These are phyloP conservation scores for Doris montereyensis DNA, from an alignment of 2,888 invertebrate genomes.

Conservation along the genomic window DNA sequence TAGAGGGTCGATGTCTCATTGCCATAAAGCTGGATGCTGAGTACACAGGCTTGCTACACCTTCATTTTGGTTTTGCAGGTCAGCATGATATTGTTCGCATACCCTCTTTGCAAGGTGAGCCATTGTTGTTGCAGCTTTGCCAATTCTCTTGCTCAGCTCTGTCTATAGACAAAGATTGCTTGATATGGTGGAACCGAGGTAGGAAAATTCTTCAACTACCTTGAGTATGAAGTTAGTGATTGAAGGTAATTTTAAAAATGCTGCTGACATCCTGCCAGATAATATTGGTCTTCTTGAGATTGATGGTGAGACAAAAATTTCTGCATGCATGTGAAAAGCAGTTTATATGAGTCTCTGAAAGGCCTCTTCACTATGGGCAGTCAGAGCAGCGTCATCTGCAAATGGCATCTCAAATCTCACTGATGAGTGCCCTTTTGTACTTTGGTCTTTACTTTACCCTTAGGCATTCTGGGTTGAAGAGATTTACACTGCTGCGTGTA, in stretches of 20 bases:
- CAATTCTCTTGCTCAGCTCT: background rate
- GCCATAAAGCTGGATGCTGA: background rate
- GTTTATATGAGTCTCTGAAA: background rate
- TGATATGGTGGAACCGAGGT: background rate
- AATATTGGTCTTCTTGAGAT: background rate
- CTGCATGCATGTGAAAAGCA: background rate
- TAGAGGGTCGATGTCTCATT: background rate
- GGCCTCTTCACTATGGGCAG: no score
- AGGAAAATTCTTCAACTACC: background rate
- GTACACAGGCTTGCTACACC: background rate
- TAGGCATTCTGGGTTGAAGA: background rate
- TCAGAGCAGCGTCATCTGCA: no score
- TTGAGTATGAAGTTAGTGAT: background rate
- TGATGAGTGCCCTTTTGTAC: background rate
- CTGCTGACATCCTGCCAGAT: background rate
- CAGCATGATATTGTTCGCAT: no score
- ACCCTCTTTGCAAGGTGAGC: background rate
- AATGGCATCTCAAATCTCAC: background rate
- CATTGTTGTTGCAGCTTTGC: background rate
- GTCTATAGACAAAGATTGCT: background rate
- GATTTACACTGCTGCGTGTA: background rate
- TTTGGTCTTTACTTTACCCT: background rate
- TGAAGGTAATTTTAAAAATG: background rate
- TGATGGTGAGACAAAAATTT: background rate
- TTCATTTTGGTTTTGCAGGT: background rate